These are phyloP conservation scores for Elanoides forficatus DNA, from an alignment of 2,113 vertebrate genomes.

Conservation along the genomic window DNA sequence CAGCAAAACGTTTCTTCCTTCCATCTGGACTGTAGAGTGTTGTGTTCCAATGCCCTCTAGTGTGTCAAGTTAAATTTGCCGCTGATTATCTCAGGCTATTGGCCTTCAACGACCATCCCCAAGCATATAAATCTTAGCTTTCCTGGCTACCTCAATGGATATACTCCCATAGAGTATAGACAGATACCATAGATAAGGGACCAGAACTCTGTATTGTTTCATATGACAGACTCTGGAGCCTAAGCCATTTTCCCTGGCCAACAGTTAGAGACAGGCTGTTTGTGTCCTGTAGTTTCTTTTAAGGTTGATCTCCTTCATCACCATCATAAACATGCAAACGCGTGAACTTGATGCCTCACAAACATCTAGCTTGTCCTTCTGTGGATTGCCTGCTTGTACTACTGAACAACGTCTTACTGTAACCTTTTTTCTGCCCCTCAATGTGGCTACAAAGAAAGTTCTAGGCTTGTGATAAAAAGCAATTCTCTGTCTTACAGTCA, in stretches of 20 bases:
- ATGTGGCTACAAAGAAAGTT: background rate
- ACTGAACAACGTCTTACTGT: background rate
- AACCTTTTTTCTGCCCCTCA: background rate
- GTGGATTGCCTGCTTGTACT: background rate
- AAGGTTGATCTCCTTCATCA: background rate
- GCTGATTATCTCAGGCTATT: background rate
- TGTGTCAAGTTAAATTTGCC: background rate
- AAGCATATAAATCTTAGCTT: background rate
- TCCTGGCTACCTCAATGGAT: background rate
- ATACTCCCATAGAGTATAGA: background rate
- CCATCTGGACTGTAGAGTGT: background rate
- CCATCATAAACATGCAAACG: background rate
- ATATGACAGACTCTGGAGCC: background rate
- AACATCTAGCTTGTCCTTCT: background rate
- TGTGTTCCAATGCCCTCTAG: slow-evolving; percentile 47
- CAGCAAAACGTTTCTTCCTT: background rate
- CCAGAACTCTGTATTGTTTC: background rate
- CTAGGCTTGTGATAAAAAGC: background rate
- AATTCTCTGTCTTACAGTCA: slow-evolving; percentile 64
- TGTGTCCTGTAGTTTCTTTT: background rate
- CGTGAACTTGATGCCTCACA: background rate
- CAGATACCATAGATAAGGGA: background rate
- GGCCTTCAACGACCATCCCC: background rate
- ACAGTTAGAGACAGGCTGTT: background rate
- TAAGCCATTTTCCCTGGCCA: background rate